phyloP scores from a whole-genome alignment of 2,113 vertebrate genomes.

The Rhegmatorhina hoffmannsi region DNA sequence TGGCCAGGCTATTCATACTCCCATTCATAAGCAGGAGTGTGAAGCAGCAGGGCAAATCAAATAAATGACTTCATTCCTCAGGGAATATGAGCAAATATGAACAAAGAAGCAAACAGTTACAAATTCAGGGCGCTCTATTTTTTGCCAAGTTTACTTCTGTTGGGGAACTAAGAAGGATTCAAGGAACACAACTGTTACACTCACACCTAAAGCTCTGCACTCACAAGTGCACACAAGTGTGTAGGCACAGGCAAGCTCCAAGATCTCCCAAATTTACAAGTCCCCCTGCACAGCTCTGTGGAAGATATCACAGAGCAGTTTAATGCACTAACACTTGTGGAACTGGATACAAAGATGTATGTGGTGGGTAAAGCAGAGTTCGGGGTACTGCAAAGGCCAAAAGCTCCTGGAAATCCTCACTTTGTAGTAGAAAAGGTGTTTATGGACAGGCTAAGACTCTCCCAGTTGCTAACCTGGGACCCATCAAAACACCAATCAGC shows the following conservation, averaged over 20 bases:
- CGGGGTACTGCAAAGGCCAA: background rate
- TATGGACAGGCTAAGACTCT: background rate
- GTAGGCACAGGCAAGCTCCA: background rate
- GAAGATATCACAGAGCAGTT: background rate
- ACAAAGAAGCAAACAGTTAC: slow-evolving; percentile 37
- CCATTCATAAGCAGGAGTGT: slow-evolving; percentile 22
- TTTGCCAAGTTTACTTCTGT: slow-evolving; percentile 19
- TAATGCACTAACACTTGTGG: background rate
- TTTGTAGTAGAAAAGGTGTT: background rate
- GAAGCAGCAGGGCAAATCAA: slow-evolving; percentile 35
- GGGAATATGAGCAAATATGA: background rate
- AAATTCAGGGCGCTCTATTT: slow-evolving; percentile 3
- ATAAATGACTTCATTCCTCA: slow-evolving; percentile 52
- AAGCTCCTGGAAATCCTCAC: background rate
- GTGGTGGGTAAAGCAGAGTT: background rate
- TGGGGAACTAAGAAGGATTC: background rate
- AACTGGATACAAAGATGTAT: background rate
- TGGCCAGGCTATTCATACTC: slow-evolving; percentile 19
- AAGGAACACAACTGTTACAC: background rate
- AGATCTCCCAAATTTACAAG: background rate
- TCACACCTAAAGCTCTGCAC: background rate
- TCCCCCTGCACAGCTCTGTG: background rate
- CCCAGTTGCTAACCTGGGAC: background rate
- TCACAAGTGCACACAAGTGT: fast-evolving
- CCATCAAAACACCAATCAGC: background rate